Evolutionary conservation across 2,797 vertebrate genomes (phyloP).

Genomic region (Apodemus agrarius): DNA sequence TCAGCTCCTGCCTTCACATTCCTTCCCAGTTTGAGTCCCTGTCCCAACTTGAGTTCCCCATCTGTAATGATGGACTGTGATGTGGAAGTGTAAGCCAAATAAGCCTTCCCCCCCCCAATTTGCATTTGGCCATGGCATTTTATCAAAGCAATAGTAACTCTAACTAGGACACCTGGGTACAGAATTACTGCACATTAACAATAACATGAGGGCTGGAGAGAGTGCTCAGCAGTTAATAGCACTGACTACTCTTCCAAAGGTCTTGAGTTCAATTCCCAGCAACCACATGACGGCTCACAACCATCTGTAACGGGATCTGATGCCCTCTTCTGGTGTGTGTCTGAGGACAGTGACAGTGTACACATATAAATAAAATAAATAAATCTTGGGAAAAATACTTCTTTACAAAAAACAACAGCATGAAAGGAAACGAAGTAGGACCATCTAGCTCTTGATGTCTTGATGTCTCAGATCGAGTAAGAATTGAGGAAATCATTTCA

Average conservation of each 20-base stretch:
- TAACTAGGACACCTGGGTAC: not conserved
- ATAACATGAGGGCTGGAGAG: not conserved
- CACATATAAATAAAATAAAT: too few species aligned
- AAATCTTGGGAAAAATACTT: too few species aligned
- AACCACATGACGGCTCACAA: too few species aligned
- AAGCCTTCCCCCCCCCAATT: not conserved
- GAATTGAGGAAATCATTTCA: conserved; percentile 59
- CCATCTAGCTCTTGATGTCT: conserved; percentile 25
- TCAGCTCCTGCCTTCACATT: not conserved
- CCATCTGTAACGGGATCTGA: too few species aligned
- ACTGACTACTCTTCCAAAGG: too few species aligned
- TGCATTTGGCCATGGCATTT: not conserved
- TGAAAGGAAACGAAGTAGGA: conserved; percentile 29
- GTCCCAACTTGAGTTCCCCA: not conserved
- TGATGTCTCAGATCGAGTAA: conserved; percentile 39
- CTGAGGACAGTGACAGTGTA: too few species aligned
- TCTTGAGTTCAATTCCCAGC: too few species aligned
- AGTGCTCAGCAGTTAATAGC: too few species aligned
- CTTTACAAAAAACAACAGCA: conserved; percentile 15
- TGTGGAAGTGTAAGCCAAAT: not conserved
- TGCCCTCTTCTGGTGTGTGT: too few species aligned
- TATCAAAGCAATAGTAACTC: not conserved
- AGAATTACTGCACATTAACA: conserved; percentile 53
- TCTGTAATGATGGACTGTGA: not conserved
- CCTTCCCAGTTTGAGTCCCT: not conserved